Conservation (phyloP, 1,140 invertebrate species). For the Melanaphis sacchari region DNA sequence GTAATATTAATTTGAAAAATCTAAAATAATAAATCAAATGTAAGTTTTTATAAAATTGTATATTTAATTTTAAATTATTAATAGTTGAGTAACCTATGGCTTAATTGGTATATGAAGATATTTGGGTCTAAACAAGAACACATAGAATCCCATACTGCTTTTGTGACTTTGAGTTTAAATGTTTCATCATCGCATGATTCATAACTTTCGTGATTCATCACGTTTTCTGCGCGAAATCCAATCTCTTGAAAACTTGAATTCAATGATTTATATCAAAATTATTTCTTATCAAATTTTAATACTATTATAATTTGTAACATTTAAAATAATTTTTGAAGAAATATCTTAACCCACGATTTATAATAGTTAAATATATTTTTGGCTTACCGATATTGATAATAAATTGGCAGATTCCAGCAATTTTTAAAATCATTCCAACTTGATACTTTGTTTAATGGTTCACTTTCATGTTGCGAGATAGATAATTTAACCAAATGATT, state of each 20-base stretch:
- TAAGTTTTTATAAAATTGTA: background rate
- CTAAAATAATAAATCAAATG: conserved; percentile 4
- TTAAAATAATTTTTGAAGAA: too few species aligned
- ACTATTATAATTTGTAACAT: background rate
- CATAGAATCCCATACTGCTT: conserved; percentile 51
- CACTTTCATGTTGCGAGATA: conserved; percentile 34
- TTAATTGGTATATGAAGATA: conserved; percentile 37
- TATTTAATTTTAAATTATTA: background rate
- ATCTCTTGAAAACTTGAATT: conserved; percentile 44
- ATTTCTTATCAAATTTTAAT: background rate
- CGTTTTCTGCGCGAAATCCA: conserved; percentile 36
- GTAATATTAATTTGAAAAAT: conserved; percentile 53
- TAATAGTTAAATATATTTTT: background rate
- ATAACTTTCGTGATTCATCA: conserved; percentile 37
- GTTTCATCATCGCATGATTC: background rate
- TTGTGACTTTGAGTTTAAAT: conserved; percentile 52
- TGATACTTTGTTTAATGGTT: conserved; percentile 14
- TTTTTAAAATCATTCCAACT: conserved; percentile 54
- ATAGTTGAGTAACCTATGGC: conserved; percentile 31
- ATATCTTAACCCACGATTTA: too few species aligned
- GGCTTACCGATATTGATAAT: conserved; percentile 53
- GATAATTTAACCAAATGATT: conserved; percentile 35
- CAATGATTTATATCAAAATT: background rate
- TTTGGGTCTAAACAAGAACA: conserved; percentile 50
- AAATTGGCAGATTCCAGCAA: conserved; percentile 53